Evolutionary conservation across 2,113 vertebrate genomes (phyloP).

Genomic region (Natator depressus): DNA sequence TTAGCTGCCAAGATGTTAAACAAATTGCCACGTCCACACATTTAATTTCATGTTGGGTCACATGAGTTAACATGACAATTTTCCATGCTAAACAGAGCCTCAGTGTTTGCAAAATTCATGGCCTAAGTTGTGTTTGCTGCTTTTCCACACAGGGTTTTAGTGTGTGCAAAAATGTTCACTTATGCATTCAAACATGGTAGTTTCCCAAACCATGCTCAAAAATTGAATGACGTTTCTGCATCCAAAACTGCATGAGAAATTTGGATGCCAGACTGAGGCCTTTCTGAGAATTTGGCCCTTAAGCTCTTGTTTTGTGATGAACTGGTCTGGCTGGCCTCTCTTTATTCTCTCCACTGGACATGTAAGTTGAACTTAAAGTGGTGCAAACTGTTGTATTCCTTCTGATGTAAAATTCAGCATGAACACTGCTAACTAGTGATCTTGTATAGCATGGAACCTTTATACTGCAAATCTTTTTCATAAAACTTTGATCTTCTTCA

Average conservation of each 20-base stretch:
- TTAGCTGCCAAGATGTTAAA: neutral
- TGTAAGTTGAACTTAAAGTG: neutral
- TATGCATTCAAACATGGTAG: neutral
- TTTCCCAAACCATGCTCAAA: neutral
- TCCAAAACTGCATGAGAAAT: neutral
- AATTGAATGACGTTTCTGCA: neutral
- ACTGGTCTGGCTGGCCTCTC: neutral
- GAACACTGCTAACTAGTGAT: neutral
- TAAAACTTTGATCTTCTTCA: neutral
- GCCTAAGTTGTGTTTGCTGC: neutral
- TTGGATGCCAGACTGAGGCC: neutral
- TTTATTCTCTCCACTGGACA: neutral
- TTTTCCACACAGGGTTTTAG: neutral
- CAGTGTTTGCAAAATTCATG: neutral
- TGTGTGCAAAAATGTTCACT: neutral
- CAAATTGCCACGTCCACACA: neutral
- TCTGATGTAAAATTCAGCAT: neutral
- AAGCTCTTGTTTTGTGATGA: neutral
- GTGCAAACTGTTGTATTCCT: neutral
- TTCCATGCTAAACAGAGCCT: neutral
- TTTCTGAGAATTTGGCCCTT: neutral
- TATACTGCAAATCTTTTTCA: neutral
- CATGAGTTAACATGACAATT: neutral
- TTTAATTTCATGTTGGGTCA: neutral
- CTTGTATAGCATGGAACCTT: neutral